These are phyloP conservation scores for Notolabrus celidotus DNA, from an alignment of 2,797 vertebrate species.

Conservation along the genomic window DNA sequence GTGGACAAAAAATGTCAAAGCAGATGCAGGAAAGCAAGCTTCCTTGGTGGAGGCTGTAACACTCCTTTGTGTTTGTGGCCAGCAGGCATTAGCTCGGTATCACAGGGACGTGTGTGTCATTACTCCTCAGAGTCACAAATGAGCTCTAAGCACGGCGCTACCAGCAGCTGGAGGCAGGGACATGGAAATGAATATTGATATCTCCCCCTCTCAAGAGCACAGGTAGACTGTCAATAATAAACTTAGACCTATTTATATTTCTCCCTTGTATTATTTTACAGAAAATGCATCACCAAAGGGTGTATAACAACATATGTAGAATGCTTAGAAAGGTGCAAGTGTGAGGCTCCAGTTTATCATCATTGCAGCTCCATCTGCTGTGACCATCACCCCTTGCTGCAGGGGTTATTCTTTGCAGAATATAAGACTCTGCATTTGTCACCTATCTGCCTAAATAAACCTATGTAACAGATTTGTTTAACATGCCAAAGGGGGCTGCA, in stretches of 20 bases:
- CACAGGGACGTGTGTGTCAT: slow-evolving; percentile 52
- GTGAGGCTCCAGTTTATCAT: slow-evolving; percentile 39
- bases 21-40: slow-evolving; percentile 12
- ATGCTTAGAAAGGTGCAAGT: background rate
- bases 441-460: slow-evolving; percentile 21
- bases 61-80: slow-evolving; percentile 49
- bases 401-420: slow-evolving; percentile 43
- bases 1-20: slow-evolving; percentile 19
- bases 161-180: slow-evolving; percentile 39
- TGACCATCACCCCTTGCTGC: slow-evolving; percentile 13
- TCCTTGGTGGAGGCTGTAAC: slow-evolving; percentile 11
- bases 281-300: slow-evolving; percentile 4
- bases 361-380: slow-evolving; percentile 2
- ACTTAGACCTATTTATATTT: slow-evolving; percentile 37
- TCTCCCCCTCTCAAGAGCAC: slow-evolving; percentile 28
- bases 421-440: slow-evolving; percentile 41
- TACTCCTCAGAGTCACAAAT: slow-evolving; percentile 68
- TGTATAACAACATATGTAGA: background rate
- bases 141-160: slow-evolving; percentile 38
- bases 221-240: slow-evolving; percentile 51
- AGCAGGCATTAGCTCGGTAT: slow-evolving; percentile 49
- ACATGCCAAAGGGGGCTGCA: slow-evolving; percentile 29
- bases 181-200: slow-evolving; percentile 65
- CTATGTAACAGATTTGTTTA: slow-evolving; percentile 39
- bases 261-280: background rate